Base-by-base conservation (phyloP, 2,113 vertebrate species). In the Polypterus bichir region DNA sequence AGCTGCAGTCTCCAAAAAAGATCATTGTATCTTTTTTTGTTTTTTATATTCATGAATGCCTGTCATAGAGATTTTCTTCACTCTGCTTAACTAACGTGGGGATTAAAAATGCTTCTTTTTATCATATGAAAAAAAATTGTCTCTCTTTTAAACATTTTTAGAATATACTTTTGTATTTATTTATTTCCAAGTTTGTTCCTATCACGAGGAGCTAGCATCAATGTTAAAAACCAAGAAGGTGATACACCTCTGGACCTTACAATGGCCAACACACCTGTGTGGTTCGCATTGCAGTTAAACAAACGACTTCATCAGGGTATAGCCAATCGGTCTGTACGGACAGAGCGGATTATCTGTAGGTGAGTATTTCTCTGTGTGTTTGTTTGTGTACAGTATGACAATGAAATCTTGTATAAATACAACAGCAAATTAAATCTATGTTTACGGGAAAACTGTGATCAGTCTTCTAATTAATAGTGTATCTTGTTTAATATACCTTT, bases 231-330 rank as follows among this genome's bases (percentile, higher is more conserved):
- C 74, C 87, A 88, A 47, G 92, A 95, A 62, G 92, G 92, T 5
- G 92, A 95, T 77, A 91, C 89, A 0, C 91, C 92, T 0, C 81
- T 92, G 59, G 86, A 86, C 55, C 75, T 94, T 46, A 90, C 92
- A 0, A 75, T 86, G 0, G 65, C 83, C 9, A 88, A 93, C 71
- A 89, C 92, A 0, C 89, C 90, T 0, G 90, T 92, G 52, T 95
- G 92, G 92, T 91, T 94, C 44, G 85, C 91, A 0, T 84, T 95
- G 3, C 92, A 94, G 72, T 90, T 95, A 59, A 95, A 93, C 75
- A 89, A 90, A 71, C 92, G 91, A 74, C 81, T 95, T 10, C 81
- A 89, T 1, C 80, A 90, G 0, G 91, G 91, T 6, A 82, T 93
- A 60, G 79, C 84, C 49, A 93, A 93, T 58, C 85, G 92, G 0